Conservation (phyloP, 2,888 invertebrate genomes). For the Kryphioiulus occultus region DNA sequence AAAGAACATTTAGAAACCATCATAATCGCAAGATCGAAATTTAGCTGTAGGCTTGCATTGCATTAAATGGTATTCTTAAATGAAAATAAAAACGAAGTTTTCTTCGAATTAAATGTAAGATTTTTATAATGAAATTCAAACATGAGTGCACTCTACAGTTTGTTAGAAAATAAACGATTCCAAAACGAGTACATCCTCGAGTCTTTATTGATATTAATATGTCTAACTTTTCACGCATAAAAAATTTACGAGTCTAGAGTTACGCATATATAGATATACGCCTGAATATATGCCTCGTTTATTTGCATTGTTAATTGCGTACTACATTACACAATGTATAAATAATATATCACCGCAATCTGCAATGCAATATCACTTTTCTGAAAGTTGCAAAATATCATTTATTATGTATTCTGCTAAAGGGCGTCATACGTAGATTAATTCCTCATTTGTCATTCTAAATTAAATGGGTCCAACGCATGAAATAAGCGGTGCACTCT, state of each 20-base stretch:
- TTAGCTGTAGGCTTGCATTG: background rate
- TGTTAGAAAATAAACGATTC: background rate
- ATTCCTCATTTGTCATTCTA: background rate
- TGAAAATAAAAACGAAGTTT: background rate
- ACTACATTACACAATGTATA: background rate
- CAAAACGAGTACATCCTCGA: background rate
- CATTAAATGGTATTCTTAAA: background rate
- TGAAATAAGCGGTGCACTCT: background rate
- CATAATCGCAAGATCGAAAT: background rate
- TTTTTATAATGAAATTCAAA: constrained; percentile 10
- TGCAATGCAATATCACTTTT: background rate
- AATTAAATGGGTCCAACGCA: background rate
- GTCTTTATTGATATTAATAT: background rate
- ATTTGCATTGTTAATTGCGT: background rate
- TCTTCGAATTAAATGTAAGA: background rate
- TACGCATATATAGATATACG: background rate
- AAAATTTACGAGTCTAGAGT: background rate
- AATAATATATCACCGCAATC: background rate
- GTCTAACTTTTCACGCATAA: background rate
- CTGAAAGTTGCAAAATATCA: background rate
- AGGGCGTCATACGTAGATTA: background rate
- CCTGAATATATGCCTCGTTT: background rate
- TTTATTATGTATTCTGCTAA: background rate
- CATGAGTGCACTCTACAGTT: background rate
- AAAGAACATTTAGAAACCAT: background rate